These are phyloP conservation scores for Dioctria rufipes DNA, from an alignment of 2,888 invertebrate species.

Conservation along the genomic window DNA sequence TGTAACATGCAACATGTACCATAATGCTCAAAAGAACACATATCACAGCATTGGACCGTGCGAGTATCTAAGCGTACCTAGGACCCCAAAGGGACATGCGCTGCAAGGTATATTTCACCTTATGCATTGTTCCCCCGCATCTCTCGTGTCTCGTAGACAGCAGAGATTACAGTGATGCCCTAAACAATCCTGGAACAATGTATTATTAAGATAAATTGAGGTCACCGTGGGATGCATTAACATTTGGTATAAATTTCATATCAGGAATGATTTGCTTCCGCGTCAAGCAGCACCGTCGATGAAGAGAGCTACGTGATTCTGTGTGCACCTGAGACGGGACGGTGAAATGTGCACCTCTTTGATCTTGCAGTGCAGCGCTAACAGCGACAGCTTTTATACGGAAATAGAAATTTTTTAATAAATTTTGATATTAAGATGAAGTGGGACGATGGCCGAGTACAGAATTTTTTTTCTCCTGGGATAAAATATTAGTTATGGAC, in stretches of 20 bases:
- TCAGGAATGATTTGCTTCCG: constrained; percentile 40
- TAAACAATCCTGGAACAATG: constrained; percentile 54
- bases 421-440: too few relatives aligned
- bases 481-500: too few relatives aligned
- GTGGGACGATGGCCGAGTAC: too few relatives aligned
- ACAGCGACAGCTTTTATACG: too few relatives aligned
- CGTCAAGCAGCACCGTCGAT: neutral
- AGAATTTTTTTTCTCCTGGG: too few relatives aligned
- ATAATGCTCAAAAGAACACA: constrained; percentile 23
- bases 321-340: constrained; percentile 17
- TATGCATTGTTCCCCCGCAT: neutral
- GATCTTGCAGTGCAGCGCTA: constrained; percentile 8
- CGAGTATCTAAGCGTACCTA: neutral
- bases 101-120: constrained; percentile 17
- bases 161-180: neutral
- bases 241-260: constrained; percentile 58
- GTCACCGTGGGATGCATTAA: constrained; percentile 59
- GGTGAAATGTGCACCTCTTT: constrained; percentile 21
- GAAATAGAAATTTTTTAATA: too few relatives aligned
- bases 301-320: constrained; percentile 17
- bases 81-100: neutral
- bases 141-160: constrained; percentile 10
- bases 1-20: constrained; percentile 43
- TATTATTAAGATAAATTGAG: constrained; percentile 55
- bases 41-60: constrained; percentile 5